Evolutionary conservation across 2,797 vertebrate genomes (phyloP).

Genomic region (Galagoides demidoff): DNA sequence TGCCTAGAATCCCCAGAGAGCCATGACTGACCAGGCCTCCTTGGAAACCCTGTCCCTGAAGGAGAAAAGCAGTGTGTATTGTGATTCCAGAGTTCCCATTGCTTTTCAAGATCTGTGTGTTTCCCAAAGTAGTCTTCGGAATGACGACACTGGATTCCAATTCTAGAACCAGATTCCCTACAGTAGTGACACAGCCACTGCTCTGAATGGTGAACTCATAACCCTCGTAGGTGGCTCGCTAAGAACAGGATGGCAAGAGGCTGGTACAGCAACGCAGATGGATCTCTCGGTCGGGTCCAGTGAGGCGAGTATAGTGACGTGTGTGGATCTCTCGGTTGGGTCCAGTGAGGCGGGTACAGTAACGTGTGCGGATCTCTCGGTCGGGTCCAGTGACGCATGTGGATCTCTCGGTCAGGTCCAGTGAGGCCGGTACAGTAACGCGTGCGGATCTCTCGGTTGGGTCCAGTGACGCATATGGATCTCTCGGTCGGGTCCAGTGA

Average conservation of each 20-base stretch:
- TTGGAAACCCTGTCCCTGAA: background rate
- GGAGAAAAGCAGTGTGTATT: background rate
- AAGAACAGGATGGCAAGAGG: background rate
- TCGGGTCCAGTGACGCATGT: no score
- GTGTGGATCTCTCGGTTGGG: no score
- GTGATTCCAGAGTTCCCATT: fast-evolving
- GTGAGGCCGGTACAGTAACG: no score
- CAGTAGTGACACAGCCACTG: fast-evolving
- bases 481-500: no score
- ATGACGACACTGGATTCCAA: background rate
- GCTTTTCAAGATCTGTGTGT: background rate
- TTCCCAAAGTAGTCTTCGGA: background rate
- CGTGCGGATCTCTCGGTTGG: no score
- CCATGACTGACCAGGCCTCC: fast-evolving
- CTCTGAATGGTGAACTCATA: background rate
- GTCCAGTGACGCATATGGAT: no score
- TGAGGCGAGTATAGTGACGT: no score
- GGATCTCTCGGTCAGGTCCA: no score
- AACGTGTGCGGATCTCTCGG: no score
- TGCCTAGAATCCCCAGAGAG: background rate
- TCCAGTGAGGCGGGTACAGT: no score
- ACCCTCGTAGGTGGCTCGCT: fast-evolving
- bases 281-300: no score
- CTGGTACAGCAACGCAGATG: no score
- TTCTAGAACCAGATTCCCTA: background rate